phyloP scores from a whole-genome alignment of 2,113 vertebrate species.

The Ondatra zibethicus region DNA sequence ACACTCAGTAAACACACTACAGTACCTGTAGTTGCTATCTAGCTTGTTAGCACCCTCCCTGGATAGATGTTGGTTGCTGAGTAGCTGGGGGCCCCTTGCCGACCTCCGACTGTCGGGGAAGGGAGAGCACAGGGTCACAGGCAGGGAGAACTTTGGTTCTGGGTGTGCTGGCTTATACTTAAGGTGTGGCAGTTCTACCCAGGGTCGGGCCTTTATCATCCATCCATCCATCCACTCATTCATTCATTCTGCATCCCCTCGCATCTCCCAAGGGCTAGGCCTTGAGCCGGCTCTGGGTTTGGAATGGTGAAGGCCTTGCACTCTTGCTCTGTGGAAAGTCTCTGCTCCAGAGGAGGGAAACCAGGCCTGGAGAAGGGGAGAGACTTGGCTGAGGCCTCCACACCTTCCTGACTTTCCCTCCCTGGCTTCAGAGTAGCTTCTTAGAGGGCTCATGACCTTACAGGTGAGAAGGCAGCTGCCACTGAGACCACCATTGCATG shows the following conservation, averaged over 20 bases:
- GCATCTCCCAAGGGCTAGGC: not conserved
- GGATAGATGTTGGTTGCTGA: not conserved
- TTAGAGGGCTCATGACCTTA: not conserved
- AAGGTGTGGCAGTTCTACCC: not conserved
- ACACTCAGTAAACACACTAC: not conserved
- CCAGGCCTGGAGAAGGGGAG: not conserved
- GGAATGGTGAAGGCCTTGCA: not conserved
- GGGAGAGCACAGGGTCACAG: constrained; percentile 3
- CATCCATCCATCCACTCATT: not conserved
- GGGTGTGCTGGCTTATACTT: not conserved
- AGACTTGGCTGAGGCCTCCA: not conserved
- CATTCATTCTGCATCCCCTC: not conserved
- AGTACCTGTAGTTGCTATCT: not conserved
- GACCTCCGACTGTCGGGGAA: not conserved
- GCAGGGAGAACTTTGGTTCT: constrained; percentile 55
- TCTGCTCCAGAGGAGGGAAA: not conserved
- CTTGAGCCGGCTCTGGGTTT: not conserved
- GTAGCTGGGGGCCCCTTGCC: not conserved
- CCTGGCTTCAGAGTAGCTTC: not conserved
- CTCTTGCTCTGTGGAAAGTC: not conserved
- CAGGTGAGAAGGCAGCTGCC: not conserved
- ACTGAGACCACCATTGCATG: not conserved
- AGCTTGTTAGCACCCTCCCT: not conserved
- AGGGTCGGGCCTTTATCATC: not conserved
- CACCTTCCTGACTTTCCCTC: not conserved